Evolutionary conservation across 2,888 invertebrate genomes (phyloP).

Genomic region (Meta bourneti): DNA sequence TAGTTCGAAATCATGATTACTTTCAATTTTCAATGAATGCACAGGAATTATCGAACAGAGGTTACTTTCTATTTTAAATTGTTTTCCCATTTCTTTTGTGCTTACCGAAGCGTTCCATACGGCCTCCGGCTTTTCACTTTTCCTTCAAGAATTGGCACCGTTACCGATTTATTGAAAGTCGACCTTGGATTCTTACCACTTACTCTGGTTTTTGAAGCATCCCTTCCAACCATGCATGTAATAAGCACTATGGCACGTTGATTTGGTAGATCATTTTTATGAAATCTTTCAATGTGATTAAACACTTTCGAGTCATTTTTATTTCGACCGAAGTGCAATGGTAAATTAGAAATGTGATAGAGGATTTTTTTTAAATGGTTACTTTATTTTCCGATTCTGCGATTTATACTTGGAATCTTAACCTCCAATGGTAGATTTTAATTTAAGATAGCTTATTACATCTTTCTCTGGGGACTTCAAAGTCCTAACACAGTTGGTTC

Average conservation of each 20-base stretch:
- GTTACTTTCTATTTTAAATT: background rate
- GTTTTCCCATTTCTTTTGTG: background rate
- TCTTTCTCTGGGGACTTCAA: too few species aligned
- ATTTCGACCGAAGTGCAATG: background rate
- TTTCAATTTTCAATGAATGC: background rate
- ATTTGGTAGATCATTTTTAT: background rate
- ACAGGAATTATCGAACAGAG: background rate
- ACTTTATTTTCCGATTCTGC: too few species aligned
- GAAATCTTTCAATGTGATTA: background rate
- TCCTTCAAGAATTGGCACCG: background rate
- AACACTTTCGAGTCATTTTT: background rate
- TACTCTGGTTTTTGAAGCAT: background rate
- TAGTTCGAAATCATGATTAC: background rate
- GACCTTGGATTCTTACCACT: background rate
- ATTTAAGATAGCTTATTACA: too few species aligned
- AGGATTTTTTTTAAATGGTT: too few species aligned
- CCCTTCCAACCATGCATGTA: background rate
- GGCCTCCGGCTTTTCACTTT: background rate
- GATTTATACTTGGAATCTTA: too few species aligned
- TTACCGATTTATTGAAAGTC: background rate
- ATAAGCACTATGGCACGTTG: background rate
- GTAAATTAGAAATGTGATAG: background rate
- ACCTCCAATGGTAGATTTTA: too few species aligned
- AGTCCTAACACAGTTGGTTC: too few species aligned
- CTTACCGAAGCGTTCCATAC: background rate